These are phyloP conservation scores for Haliclystus octoradiatus DNA, from an alignment of 30 jellyfish, hydroid and myxozoan genomes.

Conservation along the genomic window DNA sequence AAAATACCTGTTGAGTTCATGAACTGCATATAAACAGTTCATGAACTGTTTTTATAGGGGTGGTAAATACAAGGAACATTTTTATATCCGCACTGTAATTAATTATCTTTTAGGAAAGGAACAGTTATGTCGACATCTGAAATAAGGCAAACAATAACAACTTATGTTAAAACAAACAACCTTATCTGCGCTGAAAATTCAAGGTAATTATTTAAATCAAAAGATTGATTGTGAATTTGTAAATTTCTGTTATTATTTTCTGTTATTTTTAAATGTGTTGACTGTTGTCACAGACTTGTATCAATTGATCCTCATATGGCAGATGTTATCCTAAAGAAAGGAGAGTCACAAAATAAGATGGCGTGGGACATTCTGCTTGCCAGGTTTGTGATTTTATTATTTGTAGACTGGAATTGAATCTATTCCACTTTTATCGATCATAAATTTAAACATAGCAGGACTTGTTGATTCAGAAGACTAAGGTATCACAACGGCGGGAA, in stretches of 20 bases:
- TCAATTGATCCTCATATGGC: constrained; percentile 41
- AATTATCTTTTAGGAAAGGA: neutral
- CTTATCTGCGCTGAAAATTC: neutral
- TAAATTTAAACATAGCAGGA: no score
- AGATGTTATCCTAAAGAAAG: constrained; percentile 50
- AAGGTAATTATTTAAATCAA: no score
- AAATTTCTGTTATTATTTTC: no score
- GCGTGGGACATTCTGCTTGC: constrained; percentile 64
- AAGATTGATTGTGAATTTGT: no score
- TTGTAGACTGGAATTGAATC: neutral
- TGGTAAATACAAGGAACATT: no score
- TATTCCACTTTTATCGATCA: neutral
- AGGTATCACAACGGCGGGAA: no score
- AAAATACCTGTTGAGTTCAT: no score
- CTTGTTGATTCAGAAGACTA: no score
- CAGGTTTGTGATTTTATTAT: constrained; percentile 13
- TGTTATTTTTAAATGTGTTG: neutral
- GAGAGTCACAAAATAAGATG: constrained; percentile 17
- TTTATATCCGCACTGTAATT: no score
- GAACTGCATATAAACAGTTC: no score
- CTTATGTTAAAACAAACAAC: neutral
- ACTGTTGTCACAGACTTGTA: constrained; percentile 10
- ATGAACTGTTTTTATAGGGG: no score
- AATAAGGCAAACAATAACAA: neutral
- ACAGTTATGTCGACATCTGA: neutral